Evolutionary conservation across 2,113 vertebrate genomes (phyloP).

Genomic region (Elaphurus davidianus): DNA sequence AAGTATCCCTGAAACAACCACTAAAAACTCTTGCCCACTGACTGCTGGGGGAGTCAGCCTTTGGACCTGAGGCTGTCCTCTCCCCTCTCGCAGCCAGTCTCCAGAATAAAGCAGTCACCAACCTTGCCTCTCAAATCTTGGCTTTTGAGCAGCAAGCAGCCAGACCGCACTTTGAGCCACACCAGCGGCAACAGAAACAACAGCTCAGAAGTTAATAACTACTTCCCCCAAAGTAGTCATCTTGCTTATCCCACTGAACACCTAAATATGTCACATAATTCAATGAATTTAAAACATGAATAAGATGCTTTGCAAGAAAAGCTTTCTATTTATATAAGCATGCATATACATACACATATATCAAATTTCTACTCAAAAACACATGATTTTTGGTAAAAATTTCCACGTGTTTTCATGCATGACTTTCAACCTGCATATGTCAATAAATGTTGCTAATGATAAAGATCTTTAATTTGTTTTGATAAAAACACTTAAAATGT

Average conservation of each 20-base stretch:
- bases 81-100: neutral
- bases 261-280: neutral
- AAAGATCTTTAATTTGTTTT: neutral
- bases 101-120: neutral
- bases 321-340: neutral
- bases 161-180: neutral
- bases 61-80: neutral
- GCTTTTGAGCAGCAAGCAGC: neutral
- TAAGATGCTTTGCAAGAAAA: neutral
- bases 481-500: neutral
- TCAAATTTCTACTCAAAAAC: neutral
- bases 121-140: neutral
- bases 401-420: neutral
- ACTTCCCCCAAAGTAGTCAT: neutral
- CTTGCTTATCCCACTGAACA: neutral
- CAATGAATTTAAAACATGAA: neutral
- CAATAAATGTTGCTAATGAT: neutral
- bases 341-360: neutral
- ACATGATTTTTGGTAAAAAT: neutral
- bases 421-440: neutral
- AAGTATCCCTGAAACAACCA: neutral
- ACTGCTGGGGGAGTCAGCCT: neutral
- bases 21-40: neutral
- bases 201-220: neutral
- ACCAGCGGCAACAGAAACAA: neutral